phyloP scores from a whole-genome alignment of 2,888 invertebrate genomes.

The Malthinus flaveolus region DNA sequence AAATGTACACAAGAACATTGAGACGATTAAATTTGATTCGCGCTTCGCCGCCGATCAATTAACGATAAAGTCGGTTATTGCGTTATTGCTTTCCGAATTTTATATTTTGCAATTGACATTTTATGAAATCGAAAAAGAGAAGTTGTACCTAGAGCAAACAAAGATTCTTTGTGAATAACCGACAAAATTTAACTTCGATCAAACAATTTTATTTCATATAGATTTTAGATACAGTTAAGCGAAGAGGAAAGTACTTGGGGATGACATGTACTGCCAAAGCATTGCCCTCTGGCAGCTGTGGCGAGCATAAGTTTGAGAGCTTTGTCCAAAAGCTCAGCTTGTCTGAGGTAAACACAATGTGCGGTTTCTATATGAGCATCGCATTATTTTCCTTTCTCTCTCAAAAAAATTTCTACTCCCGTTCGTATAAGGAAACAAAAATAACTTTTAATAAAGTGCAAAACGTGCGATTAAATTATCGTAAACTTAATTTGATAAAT shows the following conservation, averaged over 20 bases:
- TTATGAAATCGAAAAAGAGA: too few relatives aligned
- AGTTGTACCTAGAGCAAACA: not conserved
- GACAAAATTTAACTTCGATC: not conserved
- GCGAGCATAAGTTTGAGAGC: constrained; percentile 35
- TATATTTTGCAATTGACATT: too few relatives aligned
- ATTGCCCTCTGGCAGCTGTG: constrained; percentile 35
- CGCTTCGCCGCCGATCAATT: too few relatives aligned
- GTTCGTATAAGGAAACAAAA: constrained; percentile 18
- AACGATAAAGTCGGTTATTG: too few relatives aligned
- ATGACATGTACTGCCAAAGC: constrained; percentile 35
- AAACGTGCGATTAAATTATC: constrained; percentile 15
- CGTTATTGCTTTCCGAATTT: too few relatives aligned
- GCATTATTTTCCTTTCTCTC: not conserved
- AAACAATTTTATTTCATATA: constrained; percentile 11
- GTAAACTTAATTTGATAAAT: constrained; percentile 35
- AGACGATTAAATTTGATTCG: too few relatives aligned
- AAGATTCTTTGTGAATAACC: constrained; percentile 2
- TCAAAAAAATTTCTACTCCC: constrained; percentile 21
- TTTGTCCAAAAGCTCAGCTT: constrained; percentile 35
- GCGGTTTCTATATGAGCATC: constrained; percentile 34
- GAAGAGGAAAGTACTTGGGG: constrained; percentile 28
- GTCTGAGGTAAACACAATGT: constrained; percentile 33
- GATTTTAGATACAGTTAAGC: constrained; percentile 18
- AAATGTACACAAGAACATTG: not conserved
- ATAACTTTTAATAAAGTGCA: constrained; percentile 9